These are phyloP conservation scores for Hyles vespertilio DNA, from an alignment of 1,140 invertebrate species.

Conservation along the genomic window DNA sequence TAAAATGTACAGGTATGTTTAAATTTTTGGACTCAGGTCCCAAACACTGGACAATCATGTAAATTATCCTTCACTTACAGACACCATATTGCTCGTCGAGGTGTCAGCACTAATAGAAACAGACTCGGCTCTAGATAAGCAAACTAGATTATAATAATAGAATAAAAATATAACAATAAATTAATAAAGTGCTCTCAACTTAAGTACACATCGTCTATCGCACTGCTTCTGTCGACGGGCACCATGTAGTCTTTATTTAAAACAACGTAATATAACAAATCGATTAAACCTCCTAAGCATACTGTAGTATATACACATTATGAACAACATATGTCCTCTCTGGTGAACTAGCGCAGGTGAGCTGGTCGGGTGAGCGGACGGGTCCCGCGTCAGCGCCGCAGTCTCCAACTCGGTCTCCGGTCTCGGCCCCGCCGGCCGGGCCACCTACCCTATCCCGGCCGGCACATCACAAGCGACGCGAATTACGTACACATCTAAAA, in stretches of 20 bases:
- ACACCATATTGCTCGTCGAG: slow-evolving; percentile 74
- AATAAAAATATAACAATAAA: slow-evolving; percentile 75
- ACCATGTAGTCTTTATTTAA: slow-evolving; percentile 73
- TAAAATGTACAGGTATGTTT: slow-evolving; percentile 78
- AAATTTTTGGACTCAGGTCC: slow-evolving; percentile 73
- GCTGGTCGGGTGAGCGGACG: slow-evolving; percentile 30
- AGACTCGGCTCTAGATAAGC: slow-evolving; percentile 71
- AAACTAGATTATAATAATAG: slow-evolving; percentile 69
- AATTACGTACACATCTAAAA: slow-evolving; percentile 38
- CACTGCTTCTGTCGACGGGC: slow-evolving; percentile 73
- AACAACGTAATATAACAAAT: slow-evolving; percentile 73
- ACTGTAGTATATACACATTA: slow-evolving; percentile 74
- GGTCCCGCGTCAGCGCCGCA: slow-evolving; percentile 24
- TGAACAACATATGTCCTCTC: slow-evolving; percentile 67
- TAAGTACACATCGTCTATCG: slow-evolving; percentile 74
- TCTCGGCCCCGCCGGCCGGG: slow-evolving; percentile 14
- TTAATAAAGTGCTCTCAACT: slow-evolving; percentile 72
- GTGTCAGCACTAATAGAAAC: slow-evolving; percentile 72
- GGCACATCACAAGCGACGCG: slow-evolving; percentile 21
- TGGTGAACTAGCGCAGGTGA: slow-evolving; percentile 49
- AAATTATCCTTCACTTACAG: slow-evolving; percentile 68
- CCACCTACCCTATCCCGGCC: slow-evolving; percentile 5
- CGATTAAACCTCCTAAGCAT: slow-evolving; percentile 73
- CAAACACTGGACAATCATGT: slow-evolving; percentile 71
- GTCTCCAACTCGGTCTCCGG: slow-evolving; percentile 14